A percentile compares a stretch with the other conserved stretches of the same genome.
These are phyloP conservation scores for Gymnocypris eckloni DNA, from an alignment of 2,797 vertebrate species.

Conservation along the genomic window DNA sequence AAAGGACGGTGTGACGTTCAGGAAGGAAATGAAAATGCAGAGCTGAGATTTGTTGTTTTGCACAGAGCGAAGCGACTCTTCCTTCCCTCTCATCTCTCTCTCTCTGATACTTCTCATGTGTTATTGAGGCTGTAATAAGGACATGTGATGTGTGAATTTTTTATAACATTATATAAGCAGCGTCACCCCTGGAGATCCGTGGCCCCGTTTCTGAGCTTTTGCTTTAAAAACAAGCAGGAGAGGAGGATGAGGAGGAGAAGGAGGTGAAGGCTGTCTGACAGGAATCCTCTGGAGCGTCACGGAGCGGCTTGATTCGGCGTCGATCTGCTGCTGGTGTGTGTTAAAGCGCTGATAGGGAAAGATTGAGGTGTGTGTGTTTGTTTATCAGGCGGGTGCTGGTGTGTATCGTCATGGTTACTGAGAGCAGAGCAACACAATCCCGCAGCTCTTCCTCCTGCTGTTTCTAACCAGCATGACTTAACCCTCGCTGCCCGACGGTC, in stretches of 20 bases:
- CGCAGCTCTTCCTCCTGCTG: background rate
- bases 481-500: background rate
- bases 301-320: background rate
- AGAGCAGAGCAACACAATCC: background rate
- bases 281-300: conserved; percentile 13
- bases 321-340: background rate
- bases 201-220: conserved; percentile 74
- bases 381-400: background rate
- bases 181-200: conserved; percentile 77
- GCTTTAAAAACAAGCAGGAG: conserved; percentile 76
- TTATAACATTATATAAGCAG: conserved; percentile 81
- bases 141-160: conserved; percentile 81
- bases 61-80: background rate
- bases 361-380: conserved; percentile 9
- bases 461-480: background rate
- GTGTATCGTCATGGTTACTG: conserved; percentile 17
- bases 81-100: conserved; percentile 15
- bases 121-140: conserved; percentile 71
- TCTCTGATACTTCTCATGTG: conserved; percentile 38
- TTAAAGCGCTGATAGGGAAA: background rate
- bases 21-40: conserved; percentile 35
- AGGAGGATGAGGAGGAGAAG: conserved; percentile 51
- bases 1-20: conserved; percentile 45
- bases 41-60: conserved; percentile 45
- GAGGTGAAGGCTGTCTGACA: conserved; percentile 19